Base-by-base conservation (phyloP, 2,888 invertebrate species). In the Drosophila bunnanda region DNA sequence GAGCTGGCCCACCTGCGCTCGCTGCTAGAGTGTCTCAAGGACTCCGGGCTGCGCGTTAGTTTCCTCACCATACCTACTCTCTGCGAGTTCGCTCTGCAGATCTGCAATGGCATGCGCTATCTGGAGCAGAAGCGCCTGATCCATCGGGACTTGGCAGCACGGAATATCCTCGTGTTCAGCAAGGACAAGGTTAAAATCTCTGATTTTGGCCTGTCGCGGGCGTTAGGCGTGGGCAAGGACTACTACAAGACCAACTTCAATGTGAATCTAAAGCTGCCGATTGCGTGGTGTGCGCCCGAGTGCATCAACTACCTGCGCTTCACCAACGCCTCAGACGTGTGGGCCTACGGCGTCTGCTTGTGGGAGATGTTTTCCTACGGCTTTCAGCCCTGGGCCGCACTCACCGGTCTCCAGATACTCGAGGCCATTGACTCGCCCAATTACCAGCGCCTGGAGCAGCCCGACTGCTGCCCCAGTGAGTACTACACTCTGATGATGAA, bases 311-410 rank as follows among this genome's bases (percentile, higher is more conserved):
- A 97, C 92, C 93, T 99, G 70, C 95, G 97, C 67, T 99, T 99
- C 92, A 99, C 99, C 2, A 97, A 98, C 9, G 96, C 98, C 8
- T 98, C 98, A 64, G 99, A 99, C 91, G 98, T 99, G 0, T 99
- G 99, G 99, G 98, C 99, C 0, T 99, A 96, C 91, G 99, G 97
- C 4, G 98, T 99, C 0, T 98, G 98, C n/a, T 93, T 99, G 0
- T 99, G 99, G 99, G 99, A 99, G 93, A 98, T 99, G 97, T 99
- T 99, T 92, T 98, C 98, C 0, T 99, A 99, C 90, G 99, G 99
- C 1, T 98, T 98, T 91, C 98, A 99, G 92, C 99, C 99, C 0
- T 99, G 99, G 99, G 97, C 97, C 0, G 98, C 98, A 0, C 94
- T 98, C 57, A 98, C 97, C 0, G 98, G 98, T 0, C 96, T 97